phyloP scores from a whole-genome alignment of 2,797 vertebrate species.

The Synanceia verrucosa region DNA sequence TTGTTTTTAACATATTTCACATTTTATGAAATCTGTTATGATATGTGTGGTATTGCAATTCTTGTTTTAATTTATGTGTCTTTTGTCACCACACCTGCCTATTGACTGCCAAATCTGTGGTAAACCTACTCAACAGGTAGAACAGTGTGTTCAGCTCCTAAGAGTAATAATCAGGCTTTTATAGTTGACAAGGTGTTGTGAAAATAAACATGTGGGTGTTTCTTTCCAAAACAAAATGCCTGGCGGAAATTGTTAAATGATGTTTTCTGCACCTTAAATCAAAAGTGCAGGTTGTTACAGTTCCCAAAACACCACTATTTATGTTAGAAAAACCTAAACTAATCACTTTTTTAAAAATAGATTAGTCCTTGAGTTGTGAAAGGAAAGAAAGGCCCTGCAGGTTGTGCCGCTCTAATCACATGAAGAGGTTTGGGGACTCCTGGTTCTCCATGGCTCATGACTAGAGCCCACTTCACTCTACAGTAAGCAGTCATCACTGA shows the following conservation, averaged over 20 bases:
- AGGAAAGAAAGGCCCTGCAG: background rate
- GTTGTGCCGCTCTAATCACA: constrained; percentile 4
- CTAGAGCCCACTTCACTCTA: background rate
- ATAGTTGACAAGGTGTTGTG: background rate
- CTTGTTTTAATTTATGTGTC: too few relatives aligned
- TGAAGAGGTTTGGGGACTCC: background rate
- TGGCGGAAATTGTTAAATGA: background rate
- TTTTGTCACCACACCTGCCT: too few relatives aligned
- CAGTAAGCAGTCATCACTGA: constrained; percentile 48
- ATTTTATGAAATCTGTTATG: too few relatives aligned
- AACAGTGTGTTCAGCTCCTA: background rate
- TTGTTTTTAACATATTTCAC: too few relatives aligned
- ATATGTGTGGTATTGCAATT: too few relatives aligned
- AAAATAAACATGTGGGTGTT: constrained; percentile 7
- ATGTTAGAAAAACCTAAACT: background rate
- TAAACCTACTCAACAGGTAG: constrained; percentile 37
- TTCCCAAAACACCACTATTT: constrained; percentile 4
- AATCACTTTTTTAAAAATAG: background rate
- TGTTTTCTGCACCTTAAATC: background rate
- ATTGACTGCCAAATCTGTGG: too few relatives aligned
- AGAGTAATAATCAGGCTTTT: constrained; percentile 9
- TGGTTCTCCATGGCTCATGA: background rate
- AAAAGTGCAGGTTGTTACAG: background rate
- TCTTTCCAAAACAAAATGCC: constrained; percentile 1
- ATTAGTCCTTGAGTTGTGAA: background rate